phyloP scores from a whole-genome alignment of 2,888 invertebrate species.

The Poecilus cupreus region DNA sequence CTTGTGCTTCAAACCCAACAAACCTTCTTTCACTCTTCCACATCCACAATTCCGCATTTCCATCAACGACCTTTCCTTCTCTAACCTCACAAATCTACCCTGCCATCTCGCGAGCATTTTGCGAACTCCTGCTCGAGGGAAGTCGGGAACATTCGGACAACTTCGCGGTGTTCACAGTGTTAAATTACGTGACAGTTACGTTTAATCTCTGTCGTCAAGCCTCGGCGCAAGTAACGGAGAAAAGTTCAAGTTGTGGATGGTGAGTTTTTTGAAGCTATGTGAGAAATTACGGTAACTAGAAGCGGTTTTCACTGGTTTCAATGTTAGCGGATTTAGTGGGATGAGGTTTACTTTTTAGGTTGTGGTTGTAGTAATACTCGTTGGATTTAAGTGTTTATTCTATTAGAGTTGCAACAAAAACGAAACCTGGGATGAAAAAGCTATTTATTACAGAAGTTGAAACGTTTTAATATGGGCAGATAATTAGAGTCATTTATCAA shows the following conservation, averaged over 20 bases:
- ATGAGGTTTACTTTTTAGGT: background rate
- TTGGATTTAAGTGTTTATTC: no score
- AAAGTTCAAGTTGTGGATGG: no score
- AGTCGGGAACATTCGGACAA: background rate
- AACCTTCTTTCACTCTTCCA: slow-evolving; percentile 13
- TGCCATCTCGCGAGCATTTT: background rate
- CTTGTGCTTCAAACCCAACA: no score
- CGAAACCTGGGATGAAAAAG: no score
- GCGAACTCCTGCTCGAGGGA: background rate
- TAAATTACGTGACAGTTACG: slow-evolving; percentile 31
- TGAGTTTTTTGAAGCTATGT: background rate
- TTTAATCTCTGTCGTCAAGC: slow-evolving; percentile 26
- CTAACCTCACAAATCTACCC: background rate
- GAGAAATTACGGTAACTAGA: background rate
- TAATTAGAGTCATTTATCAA: no score
- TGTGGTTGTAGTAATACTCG: no score
- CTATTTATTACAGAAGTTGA: no score
- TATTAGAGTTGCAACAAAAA: no score
- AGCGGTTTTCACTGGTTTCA: background rate
- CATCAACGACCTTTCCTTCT: background rate
- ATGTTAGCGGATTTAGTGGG: background rate
- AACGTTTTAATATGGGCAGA: no score
- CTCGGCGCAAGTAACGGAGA: background rate
- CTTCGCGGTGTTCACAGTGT: slow-evolving; percentile 15
- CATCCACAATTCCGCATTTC: background rate